phyloP scores from a whole-genome alignment of 2,888 invertebrate genomes.

The Sarcophaga variegata region DNA sequence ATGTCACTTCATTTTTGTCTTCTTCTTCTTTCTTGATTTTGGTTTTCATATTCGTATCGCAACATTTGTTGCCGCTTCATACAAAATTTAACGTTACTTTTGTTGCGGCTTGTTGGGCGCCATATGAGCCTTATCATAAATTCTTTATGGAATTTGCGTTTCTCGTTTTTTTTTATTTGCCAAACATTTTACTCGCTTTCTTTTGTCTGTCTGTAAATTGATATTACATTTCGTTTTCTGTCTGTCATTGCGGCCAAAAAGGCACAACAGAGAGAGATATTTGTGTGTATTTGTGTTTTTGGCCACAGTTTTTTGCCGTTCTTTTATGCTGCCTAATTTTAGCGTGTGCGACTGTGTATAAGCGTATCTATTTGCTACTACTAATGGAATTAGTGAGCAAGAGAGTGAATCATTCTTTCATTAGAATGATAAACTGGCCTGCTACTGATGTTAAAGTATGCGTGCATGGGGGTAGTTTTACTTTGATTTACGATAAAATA shows the following conservation, averaged over 20 bases:
- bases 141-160: constrained; percentile 39
- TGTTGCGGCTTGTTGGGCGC: constrained; percentile 70
- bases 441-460: too few relatives aligned
- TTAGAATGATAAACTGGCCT: background rate
- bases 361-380: background rate
- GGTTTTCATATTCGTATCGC: background rate
- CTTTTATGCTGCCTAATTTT: constrained; percentile 14
- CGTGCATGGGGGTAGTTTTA: too few relatives aligned
- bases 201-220: constrained; percentile 43
- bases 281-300: too few relatives aligned
- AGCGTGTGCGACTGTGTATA: background rate
- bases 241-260: background rate
- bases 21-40: constrained; percentile 17
- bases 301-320: background rate
- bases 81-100: constrained; percentile 26
- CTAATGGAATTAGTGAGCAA: background rate
- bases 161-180: background rate
- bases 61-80: constrained; percentile 5
- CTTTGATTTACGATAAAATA: too few relatives aligned
- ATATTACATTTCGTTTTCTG: constrained; percentile 11
- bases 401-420: constrained; percentile 2
- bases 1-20: constrained; percentile 42
- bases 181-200: background rate
- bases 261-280: background rate
- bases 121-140: constrained; percentile 71